Evolutionary conservation across 2,888 invertebrate genomes (phyloP).

Genomic region (Philaethria dido): DNA sequence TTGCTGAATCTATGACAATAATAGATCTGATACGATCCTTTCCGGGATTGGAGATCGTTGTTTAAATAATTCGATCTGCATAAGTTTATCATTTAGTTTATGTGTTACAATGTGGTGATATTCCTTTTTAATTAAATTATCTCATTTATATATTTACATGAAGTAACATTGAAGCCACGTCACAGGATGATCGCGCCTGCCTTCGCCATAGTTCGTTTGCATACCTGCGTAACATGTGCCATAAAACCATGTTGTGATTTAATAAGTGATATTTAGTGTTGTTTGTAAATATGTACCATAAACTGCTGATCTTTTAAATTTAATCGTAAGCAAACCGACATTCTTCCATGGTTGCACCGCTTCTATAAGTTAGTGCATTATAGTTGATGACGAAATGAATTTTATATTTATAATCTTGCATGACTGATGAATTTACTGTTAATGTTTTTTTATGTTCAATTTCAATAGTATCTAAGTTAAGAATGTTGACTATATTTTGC

Average conservation of each 20-base stretch:
- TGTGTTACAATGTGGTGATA: conserved; percentile 74
- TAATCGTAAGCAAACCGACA: conserved; percentile 67
- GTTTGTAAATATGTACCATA: conserved; percentile 84
- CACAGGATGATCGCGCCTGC: conserved; percentile 50
- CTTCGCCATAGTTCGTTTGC: conserved; percentile 51
- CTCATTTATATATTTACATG: conserved; percentile 48
- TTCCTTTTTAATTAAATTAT: conserved; percentile 63
- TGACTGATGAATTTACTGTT: conserved; percentile 45
- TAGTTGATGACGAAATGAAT: conserved; percentile 44
- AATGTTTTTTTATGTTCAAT: conserved; percentile 41
- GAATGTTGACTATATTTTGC: conserved; percentile 46
- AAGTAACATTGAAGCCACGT: conserved; percentile 72
- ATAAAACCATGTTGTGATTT: conserved; percentile 83
- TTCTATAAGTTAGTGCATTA: conserved; percentile 56
- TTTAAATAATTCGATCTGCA: conserved; percentile 72
- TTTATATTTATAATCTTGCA: conserved; percentile 37
- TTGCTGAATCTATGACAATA: conserved; percentile 84
- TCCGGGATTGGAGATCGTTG: conserved; percentile 57
- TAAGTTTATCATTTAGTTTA: conserved; percentile 67
- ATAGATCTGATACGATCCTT: conserved; percentile 83
- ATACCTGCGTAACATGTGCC: conserved; percentile 79
- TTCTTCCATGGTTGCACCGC: conserved; percentile 59
- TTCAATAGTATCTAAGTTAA: conserved; percentile 26
- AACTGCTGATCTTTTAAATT: conserved; percentile 66
- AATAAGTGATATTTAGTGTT: conserved; percentile 83